These are phyloP conservation scores for Tadarida brasiliensis DNA, from an alignment of 2,797 vertebrate species.

Conservation along the genomic window DNA sequence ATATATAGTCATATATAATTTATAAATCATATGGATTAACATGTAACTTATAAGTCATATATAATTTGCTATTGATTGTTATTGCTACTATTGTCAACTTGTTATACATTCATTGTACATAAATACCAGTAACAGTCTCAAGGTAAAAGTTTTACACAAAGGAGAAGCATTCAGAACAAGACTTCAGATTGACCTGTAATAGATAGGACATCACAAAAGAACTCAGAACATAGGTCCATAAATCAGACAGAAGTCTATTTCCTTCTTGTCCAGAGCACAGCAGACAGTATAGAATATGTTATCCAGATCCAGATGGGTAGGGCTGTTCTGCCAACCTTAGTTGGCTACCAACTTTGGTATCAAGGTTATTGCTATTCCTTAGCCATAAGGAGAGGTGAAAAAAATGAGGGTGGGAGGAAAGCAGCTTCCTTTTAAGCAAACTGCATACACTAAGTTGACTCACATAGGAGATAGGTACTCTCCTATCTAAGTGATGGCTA, in stretches of 20 bases:
- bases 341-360: neutral
- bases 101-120: neutral
- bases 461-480: neutral
- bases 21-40: neutral
- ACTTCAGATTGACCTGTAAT: neutral
- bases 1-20: neutral
- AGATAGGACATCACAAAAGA: neutral
- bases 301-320: neutral
- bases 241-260: neutral
- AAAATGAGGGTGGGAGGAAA: neutral
- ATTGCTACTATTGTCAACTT: neutral
- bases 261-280: neutral
- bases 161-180: neutral
- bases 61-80: neutral
- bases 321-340: neutral
- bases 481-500: neutral
- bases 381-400: neutral
- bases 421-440: neutral
- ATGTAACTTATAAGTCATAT: neutral
- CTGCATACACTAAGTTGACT: neutral
- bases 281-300: neutral
- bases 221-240: neutral
- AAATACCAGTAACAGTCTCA: neutral
- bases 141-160: neutral
- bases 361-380: neutral